phyloP scores from a whole-genome alignment of 2,888 invertebrate genomes.

The Osedax fenrisi region DNA sequence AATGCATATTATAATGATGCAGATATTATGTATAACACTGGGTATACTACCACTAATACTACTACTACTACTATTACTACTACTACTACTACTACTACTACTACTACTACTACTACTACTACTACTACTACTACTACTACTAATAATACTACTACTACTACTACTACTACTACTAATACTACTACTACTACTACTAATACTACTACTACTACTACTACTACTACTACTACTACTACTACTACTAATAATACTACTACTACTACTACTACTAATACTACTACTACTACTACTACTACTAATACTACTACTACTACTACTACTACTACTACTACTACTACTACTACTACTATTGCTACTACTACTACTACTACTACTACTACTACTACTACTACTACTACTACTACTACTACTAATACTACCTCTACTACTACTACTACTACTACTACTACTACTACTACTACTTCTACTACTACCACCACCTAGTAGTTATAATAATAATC shows the following conservation, averaged over 20 bases:
- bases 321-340: slow-evolving; percentile 26
- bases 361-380: slow-evolving; percentile 15
- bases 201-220: not conserved
- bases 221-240: not conserved
- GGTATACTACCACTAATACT: not conserved
- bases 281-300: not conserved
- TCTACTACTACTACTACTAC: slow-evolving; percentile 22
- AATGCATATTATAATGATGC: too few relatives aligned
- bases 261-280: not conserved
- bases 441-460: slow-evolving; percentile 23
- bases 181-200: not conserved
- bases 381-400: slow-evolving; percentile 28
- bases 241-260: not conserved
- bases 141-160: not conserved
- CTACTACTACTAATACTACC: not conserved
- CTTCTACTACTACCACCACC: slow-evolving; percentile 21
- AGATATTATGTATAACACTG: too few relatives aligned
- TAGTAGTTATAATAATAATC: too few relatives aligned
- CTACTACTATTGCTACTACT: not conserved
- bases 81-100: slow-evolving; percentile 9
- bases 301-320: slow-evolving; percentile 18
- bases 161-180: not conserved
- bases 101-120: slow-evolving; percentile 22
- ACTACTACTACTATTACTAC: not conserved
- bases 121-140: slow-evolving; percentile 21